These are phyloP conservation scores for Portevinia maculata DNA, from an alignment of 2,888 invertebrate species.

Conservation along the genomic window DNA sequence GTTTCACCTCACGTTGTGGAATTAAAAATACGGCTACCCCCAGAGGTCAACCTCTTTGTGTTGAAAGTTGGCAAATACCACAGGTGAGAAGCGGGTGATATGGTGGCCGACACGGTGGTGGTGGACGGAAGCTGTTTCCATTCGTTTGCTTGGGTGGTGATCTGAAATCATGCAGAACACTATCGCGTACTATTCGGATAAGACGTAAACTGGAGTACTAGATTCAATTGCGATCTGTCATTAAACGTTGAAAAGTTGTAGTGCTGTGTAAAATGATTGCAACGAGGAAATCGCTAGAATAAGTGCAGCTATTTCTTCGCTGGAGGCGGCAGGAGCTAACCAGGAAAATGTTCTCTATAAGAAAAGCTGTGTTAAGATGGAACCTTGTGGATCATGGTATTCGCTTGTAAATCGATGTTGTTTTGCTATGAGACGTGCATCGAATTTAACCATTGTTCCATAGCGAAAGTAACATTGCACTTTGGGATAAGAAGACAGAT, in stretches of 20 bases:
- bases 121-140: slow-evolving; percentile 61
- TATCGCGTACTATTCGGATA: slow-evolving; percentile 59
- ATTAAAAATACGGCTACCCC: slow-evolving; percentile 45
- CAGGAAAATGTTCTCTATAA: not conserved
- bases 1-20: slow-evolving; percentile 64
- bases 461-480: slow-evolving; percentile 46
- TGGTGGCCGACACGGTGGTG: slow-evolving; percentile 20
- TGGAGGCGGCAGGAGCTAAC: not conserved
- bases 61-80: slow-evolving; percentile 29
- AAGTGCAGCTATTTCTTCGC: not conserved
- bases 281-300: slow-evolving; percentile 40
- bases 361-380: slow-evolving; percentile 28
- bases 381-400: slow-evolving; percentile 59
- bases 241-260: slow-evolving; percentile 36
- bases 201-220: slow-evolving; percentile 67
- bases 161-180: slow-evolving; percentile 74
- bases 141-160: slow-evolving; percentile 63
- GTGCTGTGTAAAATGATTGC: slow-evolving; percentile 44
- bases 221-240: slow-evolving; percentile 67
- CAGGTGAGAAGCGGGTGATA: slow-evolving; percentile 29
- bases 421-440: slow-evolving; percentile 55
- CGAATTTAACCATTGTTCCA: slow-evolving; percentile 54
- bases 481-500: not conserved
- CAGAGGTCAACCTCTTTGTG: slow-evolving; percentile 65
- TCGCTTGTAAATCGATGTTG: slow-evolving; percentile 46